Evolutionary conservation across 2,113 vertebrate species (phyloP), one percentile per base, ranked within the genome.

Genomic region (Gila orcuttii): DNA sequence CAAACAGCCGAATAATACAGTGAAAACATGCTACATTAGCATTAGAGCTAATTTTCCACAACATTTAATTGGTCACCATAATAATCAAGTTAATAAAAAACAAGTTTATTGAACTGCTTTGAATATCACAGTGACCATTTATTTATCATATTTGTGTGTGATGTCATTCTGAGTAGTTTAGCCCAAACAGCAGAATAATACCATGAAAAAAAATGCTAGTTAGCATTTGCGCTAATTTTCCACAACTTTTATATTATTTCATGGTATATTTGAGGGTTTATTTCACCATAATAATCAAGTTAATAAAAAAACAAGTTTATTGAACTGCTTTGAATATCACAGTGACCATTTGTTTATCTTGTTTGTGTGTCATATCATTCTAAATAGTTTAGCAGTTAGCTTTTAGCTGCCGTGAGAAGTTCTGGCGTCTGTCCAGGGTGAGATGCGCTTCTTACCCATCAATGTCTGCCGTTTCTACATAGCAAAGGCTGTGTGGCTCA

Each of bases 401-500:
- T 28, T 31, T 76, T 52, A 76, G 45, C 23, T 42, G 69, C 21
- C 12, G 71, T 73, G 69, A 36, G 21, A 76, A 52, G 74, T 52
- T 76, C 15, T 76, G 47, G 15, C 17, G 0, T 31, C 12, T 77
- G 75, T 19, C 25, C 25, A 55, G 47, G 19, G 1, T 59, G 83
- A 25, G 17, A 50, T 73, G 52, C 9, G 6, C 55, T 57, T 39
- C 92, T 94, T 93, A 99, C 98, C 98, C 97, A 0, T 99, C 98
- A 0, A 99, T 98, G 88, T 99, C 97, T 0, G 96, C 95, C 0
- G 98, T 99, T 91, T 99, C 97, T 90, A 99, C 94, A 0, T 98
- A 98, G 92, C 97, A 99, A 79, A 99, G 85, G 91, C 98, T 99
- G 93, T 96, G 97, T 88, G 96, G 96, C 90, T 99, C 97, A 0